A percentile compares a stretch with the other conserved stretches of the same genome.
Evolutionary conservation across 2,888 invertebrate species (phyloP).

Genomic region (Cantharis rufa): DNA sequence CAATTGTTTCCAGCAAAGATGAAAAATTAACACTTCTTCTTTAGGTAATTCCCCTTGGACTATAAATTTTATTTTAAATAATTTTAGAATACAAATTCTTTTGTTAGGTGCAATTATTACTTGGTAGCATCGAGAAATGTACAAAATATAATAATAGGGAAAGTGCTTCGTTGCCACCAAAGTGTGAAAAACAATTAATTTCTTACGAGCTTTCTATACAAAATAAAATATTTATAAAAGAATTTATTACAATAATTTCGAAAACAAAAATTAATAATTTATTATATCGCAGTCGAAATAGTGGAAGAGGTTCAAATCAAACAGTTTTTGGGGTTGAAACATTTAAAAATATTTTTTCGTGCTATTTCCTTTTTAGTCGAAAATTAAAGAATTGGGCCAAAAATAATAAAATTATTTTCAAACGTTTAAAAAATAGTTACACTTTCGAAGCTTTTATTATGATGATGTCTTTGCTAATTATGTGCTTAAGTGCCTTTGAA

Average conservation of each 20-base stretch:
- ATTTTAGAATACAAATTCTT: neutral
- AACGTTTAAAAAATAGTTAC: neutral
- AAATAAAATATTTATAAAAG: neutral
- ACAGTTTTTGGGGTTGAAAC: neutral
- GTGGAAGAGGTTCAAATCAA: too few relatives aligned
- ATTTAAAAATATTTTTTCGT: neutral
- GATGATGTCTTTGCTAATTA: neutral
- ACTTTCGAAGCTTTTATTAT: neutral
- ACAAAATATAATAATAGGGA: slow-evolving; percentile 23
- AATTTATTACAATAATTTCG: neutral
- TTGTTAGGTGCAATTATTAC: slow-evolving; percentile 8
- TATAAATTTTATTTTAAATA: neutral
- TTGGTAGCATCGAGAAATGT: slow-evolving; percentile 1
- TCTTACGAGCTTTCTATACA: slow-evolving; percentile 19
- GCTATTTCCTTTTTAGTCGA: neutral
- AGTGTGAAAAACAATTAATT: slow-evolving; percentile 23
- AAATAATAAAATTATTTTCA: neutral
- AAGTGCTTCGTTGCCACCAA: slow-evolving; percentile 15
- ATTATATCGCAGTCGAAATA: neutral
- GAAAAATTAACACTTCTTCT: neutral
- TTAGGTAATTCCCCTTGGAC: neutral
- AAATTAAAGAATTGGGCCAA: neutral
- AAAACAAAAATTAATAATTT: neutral
- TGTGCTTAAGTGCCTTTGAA: neutral
- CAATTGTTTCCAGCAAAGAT: neutral